Evolutionary conservation across 1,140 invertebrate species (phyloP), one percentile per base, ranked within the genome.

Genomic region (Aleiodes sp.): DNA sequence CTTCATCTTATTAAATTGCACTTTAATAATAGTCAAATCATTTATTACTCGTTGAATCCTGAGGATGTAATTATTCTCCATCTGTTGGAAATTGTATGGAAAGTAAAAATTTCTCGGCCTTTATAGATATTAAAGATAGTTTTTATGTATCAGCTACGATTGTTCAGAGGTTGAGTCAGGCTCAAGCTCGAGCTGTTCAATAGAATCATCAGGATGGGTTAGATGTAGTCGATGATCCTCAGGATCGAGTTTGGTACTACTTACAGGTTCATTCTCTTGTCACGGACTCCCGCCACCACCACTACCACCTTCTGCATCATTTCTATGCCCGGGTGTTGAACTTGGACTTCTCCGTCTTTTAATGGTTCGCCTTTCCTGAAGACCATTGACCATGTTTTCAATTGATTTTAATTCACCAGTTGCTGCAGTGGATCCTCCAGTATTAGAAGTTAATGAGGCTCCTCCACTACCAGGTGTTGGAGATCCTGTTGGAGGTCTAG

Each of bases 381-480:
- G 86, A 0, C 95, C 96, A 84, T 97, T 97, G 70, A 98, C 94
- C 96, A 97, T 98, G 81, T 96, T 96, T 85, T 98, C 96, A 85
- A 98, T 98, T 84, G 92, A 96, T 85, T 97, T 97, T 66, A 98
- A 88, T 85, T 97, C 95, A 76, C 90, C 90, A 68, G 92, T 87
- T 72, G 80, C 84, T 19, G 85, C 76, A 26, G 84, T 80, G 29
- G 80, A 31, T 19, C 35, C 65, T 67, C 70, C 65, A 66, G 60
- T 62, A 6, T 66, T 84, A 65, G 88, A 78, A 71, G 88, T 88
- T 79, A 80, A 85, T 66, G 84, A 88, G 74, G 80, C 78, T 84
- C 76, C 84, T 75, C 75, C 73, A 73, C 88, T 86, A 0, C 39
- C 60, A 0, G 89, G 88, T 2, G 89, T 89, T 4, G 90, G 89